Evolutionary conservation across 2,888 invertebrate species (phyloP).

Genomic region (Zaprionus bogoriensis): DNA sequence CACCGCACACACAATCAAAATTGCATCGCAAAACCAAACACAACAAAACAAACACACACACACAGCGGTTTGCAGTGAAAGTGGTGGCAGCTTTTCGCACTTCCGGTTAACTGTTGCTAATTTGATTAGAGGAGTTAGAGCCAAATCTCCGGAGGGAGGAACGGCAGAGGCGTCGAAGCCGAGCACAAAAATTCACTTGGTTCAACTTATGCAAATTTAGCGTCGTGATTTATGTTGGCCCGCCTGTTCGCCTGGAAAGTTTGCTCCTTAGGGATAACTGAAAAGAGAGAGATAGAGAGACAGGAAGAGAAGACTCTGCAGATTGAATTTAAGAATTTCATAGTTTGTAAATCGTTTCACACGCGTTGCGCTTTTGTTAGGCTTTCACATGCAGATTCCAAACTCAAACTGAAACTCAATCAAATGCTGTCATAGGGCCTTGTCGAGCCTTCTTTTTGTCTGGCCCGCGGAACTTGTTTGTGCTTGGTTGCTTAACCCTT

Average conservation of each 20-base stretch:
- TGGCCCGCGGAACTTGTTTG: conserved; percentile 50
- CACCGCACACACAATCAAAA: conserved; percentile 52
- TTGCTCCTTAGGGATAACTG: conserved; percentile 50
- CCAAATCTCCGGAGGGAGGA: conserved; percentile 6
- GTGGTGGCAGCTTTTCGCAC: conserved; percentile 61
- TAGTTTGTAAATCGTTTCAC: conserved; percentile 53
- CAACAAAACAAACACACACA: conserved; percentile 31
- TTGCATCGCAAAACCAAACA: conserved; percentile 41
- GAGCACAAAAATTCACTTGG: conserved; percentile 46
- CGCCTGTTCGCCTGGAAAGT: conserved; percentile 17
- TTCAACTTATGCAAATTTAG: conserved; percentile 69
- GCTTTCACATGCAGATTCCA: conserved; percentile 49
- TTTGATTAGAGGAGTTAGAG: conserved; percentile 75
- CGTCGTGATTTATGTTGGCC: conserved; percentile 51
- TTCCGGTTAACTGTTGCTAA: conserved; percentile 81
- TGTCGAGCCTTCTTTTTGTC: conserved; percentile 42
- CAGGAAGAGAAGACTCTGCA: conserved; percentile 12
- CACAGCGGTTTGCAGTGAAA: conserved; percentile 33
- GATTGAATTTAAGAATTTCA: conserved; percentile 48
- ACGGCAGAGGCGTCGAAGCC: conserved; percentile 20
- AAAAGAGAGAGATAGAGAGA: neutral
- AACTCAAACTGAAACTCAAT: conserved; percentile 50
- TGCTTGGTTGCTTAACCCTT: conserved; percentile 37
- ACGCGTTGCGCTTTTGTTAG: conserved; percentile 61
- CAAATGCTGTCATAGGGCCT: conserved; percentile 64